These are phyloP conservation scores for Cladopsammia gracilis DNA, from an alignment of 64 coral and sea anemone genomes.

Conservation along the genomic window DNA sequence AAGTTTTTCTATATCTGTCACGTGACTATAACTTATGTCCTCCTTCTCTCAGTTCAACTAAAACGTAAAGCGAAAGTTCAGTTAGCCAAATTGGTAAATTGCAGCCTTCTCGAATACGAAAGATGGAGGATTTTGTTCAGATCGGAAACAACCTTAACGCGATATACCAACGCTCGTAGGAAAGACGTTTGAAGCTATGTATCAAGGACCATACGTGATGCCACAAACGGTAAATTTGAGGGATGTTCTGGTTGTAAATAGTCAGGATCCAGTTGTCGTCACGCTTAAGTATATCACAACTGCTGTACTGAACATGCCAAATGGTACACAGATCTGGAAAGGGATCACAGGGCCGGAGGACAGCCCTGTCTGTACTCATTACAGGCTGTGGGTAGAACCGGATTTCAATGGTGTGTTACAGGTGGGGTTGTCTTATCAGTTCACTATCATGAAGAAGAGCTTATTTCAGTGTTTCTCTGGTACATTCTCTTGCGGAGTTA, in stretches of 20 bases:
- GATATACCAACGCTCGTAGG: constrained; percentile 1
- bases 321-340: constrained; percentile 28
- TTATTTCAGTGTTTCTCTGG: background rate
- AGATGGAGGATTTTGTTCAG: background rate
- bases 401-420: background rate
- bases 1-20: no score
- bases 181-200: background rate
- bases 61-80: no score
- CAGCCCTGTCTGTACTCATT: background rate
- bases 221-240: constrained; percentile 4
- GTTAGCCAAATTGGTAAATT: no score
- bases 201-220: background rate
- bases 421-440: background rate
- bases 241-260: background rate
- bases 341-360: constrained; percentile 43
- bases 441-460: background rate
- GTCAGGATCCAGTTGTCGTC: background rate
- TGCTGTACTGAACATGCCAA: background rate
- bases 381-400: constrained; percentile 45
- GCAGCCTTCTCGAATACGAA: background rate
- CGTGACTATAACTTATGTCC: no score
- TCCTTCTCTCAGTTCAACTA: no score
- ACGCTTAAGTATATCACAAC: background rate
- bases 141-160: background rate
- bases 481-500: background rate